Conservation (phyloP, 2,888 invertebrate genomes). For the Thumatha senex region DNA sequence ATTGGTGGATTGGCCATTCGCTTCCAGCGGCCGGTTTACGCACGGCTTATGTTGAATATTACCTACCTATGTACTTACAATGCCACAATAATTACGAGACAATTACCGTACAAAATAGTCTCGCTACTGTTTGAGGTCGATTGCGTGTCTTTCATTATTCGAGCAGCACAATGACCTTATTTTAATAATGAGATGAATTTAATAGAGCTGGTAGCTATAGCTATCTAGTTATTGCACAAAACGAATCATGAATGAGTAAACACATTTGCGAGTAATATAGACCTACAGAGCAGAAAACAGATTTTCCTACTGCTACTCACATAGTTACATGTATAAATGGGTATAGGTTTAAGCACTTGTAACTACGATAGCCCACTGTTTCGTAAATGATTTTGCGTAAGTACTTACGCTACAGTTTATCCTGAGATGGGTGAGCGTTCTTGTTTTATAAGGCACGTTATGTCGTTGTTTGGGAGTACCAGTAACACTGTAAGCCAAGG, state of each 20-base stretch:
- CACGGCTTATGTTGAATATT: constrained; percentile 50
- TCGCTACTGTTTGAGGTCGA: constrained; percentile 48
- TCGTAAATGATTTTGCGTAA: too few relatives aligned
- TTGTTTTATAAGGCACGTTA: too few relatives aligned
- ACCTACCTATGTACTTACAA: constrained; percentile 50
- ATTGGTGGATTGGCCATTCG: constrained; percentile 57
- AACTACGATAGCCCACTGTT: too few relatives aligned
- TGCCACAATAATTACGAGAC: constrained; percentile 74
- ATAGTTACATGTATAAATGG: too few relatives aligned
- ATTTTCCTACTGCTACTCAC: too few relatives aligned
- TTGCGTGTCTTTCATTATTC: constrained; percentile 42
- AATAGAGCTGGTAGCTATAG: constrained; percentile 7
- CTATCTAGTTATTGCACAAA: neutral
- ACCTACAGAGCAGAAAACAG: too few relatives aligned
- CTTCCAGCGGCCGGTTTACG: constrained; percentile 61
- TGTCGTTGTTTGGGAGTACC: too few relatives aligned
- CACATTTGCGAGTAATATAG: neutral
- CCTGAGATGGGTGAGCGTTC: too few relatives aligned
- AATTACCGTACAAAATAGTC: constrained; percentile 67
- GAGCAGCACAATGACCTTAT: constrained; percentile 44
- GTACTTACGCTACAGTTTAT: too few relatives aligned
- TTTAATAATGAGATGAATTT: constrained; percentile 33
- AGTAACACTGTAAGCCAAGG: too few relatives aligned
- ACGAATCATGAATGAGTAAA: neutral
- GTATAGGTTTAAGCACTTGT: too few relatives aligned